Conservation (phyloP, 2,888 invertebrate genomes). For the Harpagoxenus sublaevis region DNA sequence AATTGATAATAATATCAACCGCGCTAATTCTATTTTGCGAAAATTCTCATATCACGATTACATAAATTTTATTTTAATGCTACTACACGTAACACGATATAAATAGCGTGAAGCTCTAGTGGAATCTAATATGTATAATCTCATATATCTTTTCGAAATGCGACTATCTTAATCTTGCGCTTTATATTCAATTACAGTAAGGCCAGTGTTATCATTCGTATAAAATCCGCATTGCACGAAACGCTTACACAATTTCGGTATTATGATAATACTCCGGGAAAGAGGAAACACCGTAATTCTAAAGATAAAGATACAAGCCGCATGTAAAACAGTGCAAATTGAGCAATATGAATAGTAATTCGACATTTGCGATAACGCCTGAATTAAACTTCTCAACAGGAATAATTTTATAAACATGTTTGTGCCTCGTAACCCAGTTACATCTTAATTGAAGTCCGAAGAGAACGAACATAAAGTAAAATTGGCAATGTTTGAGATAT, state of each 20-base stretch:
- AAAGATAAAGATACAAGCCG: slow-evolving; percentile 29
- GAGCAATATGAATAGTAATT: slow-evolving; percentile 41
- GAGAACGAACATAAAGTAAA: not conserved
- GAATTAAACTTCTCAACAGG: slow-evolving; percentile 2
- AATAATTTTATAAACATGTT: not conserved
- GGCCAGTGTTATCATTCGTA: slow-evolving; percentile 29
- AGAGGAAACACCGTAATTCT: slow-evolving; percentile 22
- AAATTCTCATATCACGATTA: not conserved
- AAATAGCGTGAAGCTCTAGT: not conserved
- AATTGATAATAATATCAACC: not conserved
- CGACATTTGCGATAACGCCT: slow-evolving; percentile 16
- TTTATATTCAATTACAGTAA: slow-evolving; percentile 29
- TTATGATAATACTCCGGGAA: slow-evolving; percentile 39
- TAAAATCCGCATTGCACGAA: slow-evolving; percentile 38
- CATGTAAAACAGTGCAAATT: slow-evolving; percentile 50
- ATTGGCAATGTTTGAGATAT: not conserved
- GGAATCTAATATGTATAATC: slow-evolving; percentile 13
- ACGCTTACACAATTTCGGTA: slow-evolving; percentile 36
- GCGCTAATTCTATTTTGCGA: not conserved
- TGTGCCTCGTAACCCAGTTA: not conserved
- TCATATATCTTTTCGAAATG: slow-evolving; percentile 26
- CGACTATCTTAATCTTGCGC: slow-evolving; percentile 32
- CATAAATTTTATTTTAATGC: not conserved
- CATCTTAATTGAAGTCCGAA: not conserved
- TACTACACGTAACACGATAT: not conserved